Evolutionary conservation across 2,888 invertebrate genomes (phyloP).

Genomic region (Prostheceraeus crozeri): DNA sequence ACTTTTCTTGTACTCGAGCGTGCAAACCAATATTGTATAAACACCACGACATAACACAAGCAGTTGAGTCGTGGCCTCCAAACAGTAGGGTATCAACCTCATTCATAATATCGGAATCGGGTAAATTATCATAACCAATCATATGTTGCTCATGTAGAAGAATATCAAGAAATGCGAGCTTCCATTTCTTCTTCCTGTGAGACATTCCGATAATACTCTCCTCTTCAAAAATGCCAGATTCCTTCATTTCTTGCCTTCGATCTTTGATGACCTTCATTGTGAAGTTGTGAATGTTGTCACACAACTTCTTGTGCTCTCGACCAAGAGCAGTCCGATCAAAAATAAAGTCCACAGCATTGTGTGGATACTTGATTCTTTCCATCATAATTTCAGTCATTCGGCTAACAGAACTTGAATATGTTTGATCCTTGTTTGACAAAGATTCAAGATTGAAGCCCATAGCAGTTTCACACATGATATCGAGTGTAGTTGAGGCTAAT

Average conservation of each 20-base stretch:
- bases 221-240: no score
- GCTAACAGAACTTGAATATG: conserved; percentile 69
- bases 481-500: conserved; percentile 63
- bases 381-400: conserved; percentile 53
- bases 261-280: conserved; percentile 58
- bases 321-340: conserved; percentile 63
- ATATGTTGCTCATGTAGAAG: conserved; percentile 61
- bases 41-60: conserved; percentile 78
- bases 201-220: background rate
- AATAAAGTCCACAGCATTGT: conserved; percentile 61
- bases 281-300: conserved; percentile 62
- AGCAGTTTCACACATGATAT: conserved; percentile 70
- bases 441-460: conserved; percentile 73
- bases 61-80: conserved; percentile 73
- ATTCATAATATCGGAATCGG: conserved; percentile 57
- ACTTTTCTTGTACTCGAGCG: conserved; percentile 66
- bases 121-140: conserved; percentile 42
- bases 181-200: conserved; percentile 62
- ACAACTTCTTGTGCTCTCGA: conserved; percentile 59
- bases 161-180: conserved; percentile 77
- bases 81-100: conserved; percentile 62
- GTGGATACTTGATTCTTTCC: conserved; percentile 58
- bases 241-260: no score
- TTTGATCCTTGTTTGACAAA: conserved; percentile 63
- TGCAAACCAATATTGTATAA: conserved; percentile 73